Evolutionary conservation across 2,113 vertebrate species (phyloP).

Genomic region (Ammodytes marinus): DNA sequence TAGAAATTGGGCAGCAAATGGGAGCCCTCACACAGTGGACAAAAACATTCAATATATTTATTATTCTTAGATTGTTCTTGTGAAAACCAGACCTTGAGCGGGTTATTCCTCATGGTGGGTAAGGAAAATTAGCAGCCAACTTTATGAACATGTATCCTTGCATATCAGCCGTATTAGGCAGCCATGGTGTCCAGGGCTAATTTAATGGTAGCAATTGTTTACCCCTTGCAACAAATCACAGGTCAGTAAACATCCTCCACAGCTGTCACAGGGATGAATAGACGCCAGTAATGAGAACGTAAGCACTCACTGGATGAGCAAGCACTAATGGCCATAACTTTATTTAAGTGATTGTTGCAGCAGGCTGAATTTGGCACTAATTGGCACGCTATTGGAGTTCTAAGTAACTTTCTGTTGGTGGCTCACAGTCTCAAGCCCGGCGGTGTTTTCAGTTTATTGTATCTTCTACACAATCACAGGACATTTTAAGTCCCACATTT

Average conservation of each 20-base stretch:
- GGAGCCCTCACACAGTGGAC: no score
- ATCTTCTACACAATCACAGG: background rate
- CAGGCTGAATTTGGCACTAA: conserved; percentile 40
- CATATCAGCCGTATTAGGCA: conserved; percentile 19
- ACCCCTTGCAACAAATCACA: conserved; percentile 40
- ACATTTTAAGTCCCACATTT: background rate
- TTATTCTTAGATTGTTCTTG: no score
- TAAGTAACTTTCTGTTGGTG: conserved; percentile 28
- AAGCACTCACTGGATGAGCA: conserved; percentile 50
- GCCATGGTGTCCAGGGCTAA: conserved; percentile 8
- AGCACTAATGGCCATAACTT: conserved; percentile 47
- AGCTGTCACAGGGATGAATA: conserved; percentile 60
- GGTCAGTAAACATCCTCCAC: conserved; percentile 61
- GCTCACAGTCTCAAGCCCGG: background rate
- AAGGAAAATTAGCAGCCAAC: background rate
- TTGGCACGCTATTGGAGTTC: conserved; percentile 23
- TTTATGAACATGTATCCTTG: conserved; percentile 24
- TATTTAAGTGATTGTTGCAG: conserved; percentile 50
- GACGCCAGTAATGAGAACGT: conserved; percentile 62
- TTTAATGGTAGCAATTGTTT: conserved; percentile 49
- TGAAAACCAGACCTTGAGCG: background rate
- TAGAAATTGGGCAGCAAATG: no score
- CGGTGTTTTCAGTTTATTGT: background rate
- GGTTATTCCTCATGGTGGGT: background rate
- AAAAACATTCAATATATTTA: no score